Evolutionary conservation across 2,888 invertebrate genomes (phyloP).

Genomic region (Tortricodes alternella): DNA sequence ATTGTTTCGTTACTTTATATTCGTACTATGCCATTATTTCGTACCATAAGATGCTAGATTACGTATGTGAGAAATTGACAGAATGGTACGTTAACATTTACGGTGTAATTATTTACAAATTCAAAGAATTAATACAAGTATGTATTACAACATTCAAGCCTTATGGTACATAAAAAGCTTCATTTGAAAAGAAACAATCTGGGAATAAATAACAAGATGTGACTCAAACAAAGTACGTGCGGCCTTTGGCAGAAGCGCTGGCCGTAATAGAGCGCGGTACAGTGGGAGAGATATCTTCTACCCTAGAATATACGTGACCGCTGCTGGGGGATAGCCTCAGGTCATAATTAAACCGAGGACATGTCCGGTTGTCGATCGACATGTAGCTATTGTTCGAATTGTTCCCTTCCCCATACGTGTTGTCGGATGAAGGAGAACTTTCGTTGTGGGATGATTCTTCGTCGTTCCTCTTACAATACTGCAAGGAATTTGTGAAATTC

Average conservation of each 20-base stretch:
- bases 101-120: slow-evolving; percentile 44
- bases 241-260: slow-evolving; percentile 64
- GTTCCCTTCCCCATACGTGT: slow-evolving; percentile 85
- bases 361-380: slow-evolving; percentile 83
- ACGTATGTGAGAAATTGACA: slow-evolving; percentile 77
- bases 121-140: slow-evolving; percentile 35
- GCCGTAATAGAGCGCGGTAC: slow-evolving; percentile 67
- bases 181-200: slow-evolving; percentile 2
- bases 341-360: slow-evolving; percentile 82
- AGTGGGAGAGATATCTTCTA: slow-evolving; percentile 75
- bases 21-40: slow-evolving; percentile 43
- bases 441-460: slow-evolving; percentile 81
- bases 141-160: slow-evolving; percentile 30
- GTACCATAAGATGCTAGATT: slow-evolving; percentile 52
- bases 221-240: slow-evolving; percentile 76
- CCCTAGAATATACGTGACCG: slow-evolving; percentile 80
- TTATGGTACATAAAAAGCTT: slow-evolving; percentile 5
- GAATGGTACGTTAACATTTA: slow-evolving; percentile 57
- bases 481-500: slow-evolving; percentile 78
- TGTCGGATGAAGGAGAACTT: slow-evolving; percentile 81
- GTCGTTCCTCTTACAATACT: slow-evolving; percentile 73
- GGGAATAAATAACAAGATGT: slow-evolving; percentile 26
- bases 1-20: slow-evolving; percentile 58
- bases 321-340: slow-evolving; percentile 77
- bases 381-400: slow-evolving; percentile 87